Evolutionary conservation across 2,888 invertebrate species (phyloP).

Genomic region (Molorchus minor): DNA sequence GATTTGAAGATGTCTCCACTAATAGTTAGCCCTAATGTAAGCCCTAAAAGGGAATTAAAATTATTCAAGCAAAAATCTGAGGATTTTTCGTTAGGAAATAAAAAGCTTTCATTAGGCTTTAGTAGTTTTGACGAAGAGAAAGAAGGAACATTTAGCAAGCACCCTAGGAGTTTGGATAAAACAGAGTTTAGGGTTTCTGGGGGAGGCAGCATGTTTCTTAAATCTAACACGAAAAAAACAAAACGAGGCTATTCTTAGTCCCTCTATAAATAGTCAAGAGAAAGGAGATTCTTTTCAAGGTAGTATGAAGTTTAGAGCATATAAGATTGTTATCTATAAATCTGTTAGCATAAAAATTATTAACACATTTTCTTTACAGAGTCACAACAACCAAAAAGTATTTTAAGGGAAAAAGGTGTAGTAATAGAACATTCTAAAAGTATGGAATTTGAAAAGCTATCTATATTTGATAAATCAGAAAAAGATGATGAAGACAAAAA

Average conservation of each 20-base stretch:
- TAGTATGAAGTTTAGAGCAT: not conserved
- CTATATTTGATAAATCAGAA: constrained; percentile 52
- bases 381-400: constrained; percentile 65
- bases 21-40: constrained; percentile 51
- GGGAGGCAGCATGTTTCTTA: constrained; percentile 73
- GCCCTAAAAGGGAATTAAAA: constrained; percentile 52
- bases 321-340: too few species aligned
- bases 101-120: constrained; percentile 55
- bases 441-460: constrained; percentile 54
- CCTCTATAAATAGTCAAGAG: constrained; percentile 3
- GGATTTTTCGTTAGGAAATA: constrained; percentile 52
- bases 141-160: constrained; percentile 54
- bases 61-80: constrained; percentile 59
- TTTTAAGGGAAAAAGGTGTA: constrained; percentile 70
- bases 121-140: constrained; percentile 59
- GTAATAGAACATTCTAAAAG: constrained; percentile 56
- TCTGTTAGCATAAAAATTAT: too few species aligned
- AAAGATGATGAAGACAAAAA: constrained; percentile 78
- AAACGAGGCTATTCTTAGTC: constrained; percentile 38
- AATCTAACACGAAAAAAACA: constrained; percentile 63
- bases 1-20: constrained; percentile 64
- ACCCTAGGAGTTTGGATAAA: constrained; percentile 55
- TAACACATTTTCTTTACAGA: constrained; percentile 19
- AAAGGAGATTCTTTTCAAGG: constrained; percentile 19
- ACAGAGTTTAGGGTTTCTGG: constrained; percentile 62